Evolutionary conservation across 2,797 vertebrate genomes (phyloP), one percentile per base, ranked within the genome.

Genomic region (Buphagus erythrorhynchus): DNA sequence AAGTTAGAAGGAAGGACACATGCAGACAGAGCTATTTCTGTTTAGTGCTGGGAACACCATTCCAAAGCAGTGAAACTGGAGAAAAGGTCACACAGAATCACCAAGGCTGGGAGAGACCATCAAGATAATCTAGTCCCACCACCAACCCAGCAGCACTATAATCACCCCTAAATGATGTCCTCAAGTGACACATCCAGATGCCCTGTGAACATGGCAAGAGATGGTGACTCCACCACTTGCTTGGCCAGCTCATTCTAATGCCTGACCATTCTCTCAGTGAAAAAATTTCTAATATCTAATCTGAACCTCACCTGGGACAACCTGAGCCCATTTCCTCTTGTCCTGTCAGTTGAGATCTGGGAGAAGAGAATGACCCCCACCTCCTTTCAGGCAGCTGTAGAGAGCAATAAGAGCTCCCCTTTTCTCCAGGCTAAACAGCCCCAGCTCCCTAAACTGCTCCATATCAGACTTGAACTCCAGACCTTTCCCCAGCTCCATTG

Each of bases 191-290:
- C 17, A 62, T 21, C 29, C 46, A 61, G 40, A 25, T 29, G 5
- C 4, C 11, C 28, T 31, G 46, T 26, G 10, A 51, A 22, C 52
- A 59, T 2, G 33, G 63, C 17, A 13, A n/a, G 38, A 36, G 20
- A 49, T 0, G 0, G 6, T 26, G 29, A 66, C 14, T 22, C 21
- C 15, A 40, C 21, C 29, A 42, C 4, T 15, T 46, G 21, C 26
- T 16, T 48, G 54, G 8, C 5, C 35, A 67, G 22, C 2, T 74
- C 40, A 22, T 59, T 74, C 33, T 29, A 33, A 67, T 24, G 5
- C 29, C 33, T 88, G 26, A 67, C 6, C 15, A 35, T 25, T 19
- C 15, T 31, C 22, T 28, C 35, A 35, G 25, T 22, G 5, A 13
- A 80, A 48, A 59, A 18, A 16, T 0, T 9, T 13, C 26, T 40